Evolutionary conservation across 92 coral and sea anemone species (phyloP), one percentile per base, ranked within the genome.

Genomic region (Bergia puertoricense): DNA sequence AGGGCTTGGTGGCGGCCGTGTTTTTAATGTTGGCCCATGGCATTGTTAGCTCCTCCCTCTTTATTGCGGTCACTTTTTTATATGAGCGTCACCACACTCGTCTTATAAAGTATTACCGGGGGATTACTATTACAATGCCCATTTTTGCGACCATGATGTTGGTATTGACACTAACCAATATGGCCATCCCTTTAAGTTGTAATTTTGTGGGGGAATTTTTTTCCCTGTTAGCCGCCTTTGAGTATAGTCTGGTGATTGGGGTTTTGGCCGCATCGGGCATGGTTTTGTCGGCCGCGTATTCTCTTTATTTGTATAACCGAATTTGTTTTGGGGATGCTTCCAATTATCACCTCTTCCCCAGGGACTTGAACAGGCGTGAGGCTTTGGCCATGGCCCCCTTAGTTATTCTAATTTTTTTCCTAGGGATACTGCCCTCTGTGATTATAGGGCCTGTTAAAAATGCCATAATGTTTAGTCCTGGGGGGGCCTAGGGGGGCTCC

Each of bases 61-160:
- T 94, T 88, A 94, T 94, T 88, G 95, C 92, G 14, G 93, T 94
- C 69, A 94, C 96, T 88, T 94, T 85, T 89, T 93, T 94, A 87
- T 94, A 94, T 94, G 96, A 94, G 77, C 94, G 94, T 76, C 96
- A 94, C 80, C 96, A 94, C 90, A 94, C 96, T 74, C 94, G 96
- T 85, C 90, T 94, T 85, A 90, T 94, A 85, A 94, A 91, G 86
- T 94, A 94, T 85, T 94, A 94, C 80, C 93, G 96, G 69, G 96
- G 96, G 74, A 71, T 94, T 79, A 91, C 94, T 83, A 85, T 94
- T 83, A 90, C 96, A 62, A 94, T 94, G 96, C 96, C 96, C 69
- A 76, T 94, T 77, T 94, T 94, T 94, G 94, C 89, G 92, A 89
- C 88, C 83, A 81, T 92, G 72, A 89, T 94, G 91, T 57, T 94